Evolutionary conservation across 2,888 invertebrate species (phyloP), one percentile per base, ranked within the genome.

Genomic region (Loripinus fragilis): DNA sequence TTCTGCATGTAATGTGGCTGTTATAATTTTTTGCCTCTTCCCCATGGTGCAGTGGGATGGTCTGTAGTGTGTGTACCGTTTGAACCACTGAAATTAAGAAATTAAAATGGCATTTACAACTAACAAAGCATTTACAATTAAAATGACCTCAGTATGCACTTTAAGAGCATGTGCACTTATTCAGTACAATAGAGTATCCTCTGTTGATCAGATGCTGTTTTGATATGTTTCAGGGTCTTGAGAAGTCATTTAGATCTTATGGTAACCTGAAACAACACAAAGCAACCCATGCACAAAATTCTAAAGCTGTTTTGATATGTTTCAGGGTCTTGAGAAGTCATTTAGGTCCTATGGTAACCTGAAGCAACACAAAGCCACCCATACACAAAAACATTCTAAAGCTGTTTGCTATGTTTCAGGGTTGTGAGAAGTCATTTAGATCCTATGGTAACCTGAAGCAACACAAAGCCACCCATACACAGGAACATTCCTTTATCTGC

Each of bases 311-410:
- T n/a, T n/a, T n/a, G n/a, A n/a, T n/a, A n/a, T n/a, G n/a, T 73
- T 80, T 45, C 66, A 83, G 83, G 74, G 66, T 2, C 81, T 80
- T 66, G 72, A 67, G 33, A 83, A 84, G 68, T 30, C 70, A 28
- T 84, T 84, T 41, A 72, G 84, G 33, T 76, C 78, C 35, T 81
- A 81, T 55, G 68, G 73, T n/a, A 81, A 84, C 71, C 64, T 84
- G 23, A 74, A 75, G 45, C 84, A 84, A 66, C 84, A 84, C 25
- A 74, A 70, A 7, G 28, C 76, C 0, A 75, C 66, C 42, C 67
- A 67, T 42, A 17, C 42, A 38, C 3, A 7, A 25, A 33, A 20
- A 17, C 60, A 60, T 33, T 71, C 78, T n/a, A n/a, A n/a, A n/a
- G n/a, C n/a, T n/a, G n/a, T n/a, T n/a, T n/a, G n/a, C n/a, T n/a